A percentile compares a stretch with the other conserved stretches of the same genome.
phyloP scores from a whole-genome alignment of 2,797 vertebrate genomes.

The Malurus leucopterus region DNA sequence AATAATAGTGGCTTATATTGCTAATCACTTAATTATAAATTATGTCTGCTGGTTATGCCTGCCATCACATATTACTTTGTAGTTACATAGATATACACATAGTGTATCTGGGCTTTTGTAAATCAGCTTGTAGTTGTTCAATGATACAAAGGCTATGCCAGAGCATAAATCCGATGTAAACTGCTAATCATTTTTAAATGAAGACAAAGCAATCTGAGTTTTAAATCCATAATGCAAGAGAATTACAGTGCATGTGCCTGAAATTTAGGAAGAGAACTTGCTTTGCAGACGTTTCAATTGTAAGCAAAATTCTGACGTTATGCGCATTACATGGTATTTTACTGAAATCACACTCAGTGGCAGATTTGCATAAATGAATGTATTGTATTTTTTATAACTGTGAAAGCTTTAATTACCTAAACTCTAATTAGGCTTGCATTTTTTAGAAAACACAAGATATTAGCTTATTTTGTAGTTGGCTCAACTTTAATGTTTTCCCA shows the following conservation, averaged over 20 bases:
- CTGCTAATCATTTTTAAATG: constrained; percentile 65
- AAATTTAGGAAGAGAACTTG: constrained; percentile 45
- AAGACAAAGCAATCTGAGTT: constrained; percentile 59
- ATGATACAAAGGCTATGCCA: constrained; percentile 36
- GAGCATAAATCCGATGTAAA: constrained; percentile 53
- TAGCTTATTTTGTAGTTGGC: constrained; percentile 65
- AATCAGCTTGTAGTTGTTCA: constrained; percentile 60
- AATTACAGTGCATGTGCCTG: constrained; percentile 29
- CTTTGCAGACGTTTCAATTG: constrained; percentile 50
- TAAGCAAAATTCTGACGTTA: constrained; percentile 51
- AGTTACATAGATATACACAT: constrained; percentile 20
- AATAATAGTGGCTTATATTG: constrained; percentile 62
- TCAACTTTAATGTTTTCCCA: constrained; percentile 61
- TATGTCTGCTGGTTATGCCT: constrained; percentile 60
- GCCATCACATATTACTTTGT: constrained; percentile 55
- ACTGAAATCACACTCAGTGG: constrained; percentile 55
- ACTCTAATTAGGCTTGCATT: constrained; percentile 70
- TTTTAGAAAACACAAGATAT: constrained; percentile 66
- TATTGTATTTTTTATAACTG: constrained; percentile 66
- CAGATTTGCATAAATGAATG: constrained; percentile 67
- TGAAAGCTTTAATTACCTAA: constrained; percentile 71
- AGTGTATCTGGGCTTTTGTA: constrained; percentile 48
- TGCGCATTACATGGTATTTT: constrained; percentile 61
- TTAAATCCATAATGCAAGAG: constrained; percentile 59
- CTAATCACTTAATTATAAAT: constrained; percentile 65